Evolutionary conservation across 1,140 invertebrate genomes (phyloP), one percentile per base, ranked within the genome.

Genomic region (Eupristina koningsbergeri): DNA sequence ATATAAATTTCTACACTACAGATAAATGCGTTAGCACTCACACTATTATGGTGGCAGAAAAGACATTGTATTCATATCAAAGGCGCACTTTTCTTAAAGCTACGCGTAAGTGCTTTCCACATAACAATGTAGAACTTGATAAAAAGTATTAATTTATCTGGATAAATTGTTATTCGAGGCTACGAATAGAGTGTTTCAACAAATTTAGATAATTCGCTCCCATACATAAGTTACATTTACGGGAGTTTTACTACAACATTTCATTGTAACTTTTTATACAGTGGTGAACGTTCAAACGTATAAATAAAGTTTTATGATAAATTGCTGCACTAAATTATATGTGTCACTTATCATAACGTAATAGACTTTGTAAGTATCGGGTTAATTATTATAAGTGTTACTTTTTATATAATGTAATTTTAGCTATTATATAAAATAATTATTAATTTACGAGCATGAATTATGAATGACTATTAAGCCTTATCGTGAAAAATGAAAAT

Each of bases 281-380:
- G 45, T 36, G 9, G 29, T 29, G 74, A 58, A 76, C 58, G 47
- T 76, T 50, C 50, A 58, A 58, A 13, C n/a, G 13, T 39, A 78
- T 64, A 64, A 63, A 78, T 17, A 78, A 26, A 78, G 53, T 63
- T 78, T 78, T 78, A 78, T 64, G 34, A 64, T 31, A 78, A 9
- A 63, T 26, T 7, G 8, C 6, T n/a, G 15, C 31, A 39, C 34
- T 77, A 39, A 61, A 77, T 61, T 77, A n/a, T 39, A 13, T 39
- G 11, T 39, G 11, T 39, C 29, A n/a, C 9, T 78, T 78, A 78
- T 22, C 15, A 29, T 41, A 45, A 64, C 36, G 36, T 29, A 41
- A 17, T 29, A 64, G 17, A 15, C 17, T n/a, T 34, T 22, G 3
- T 34, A 36, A 1, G 34, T 36, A 26, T 26, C 53, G 26, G 3